Evolutionary conservation across 2,113 vertebrate species (phyloP).

Genomic region (Crotalus viridis): DNA sequence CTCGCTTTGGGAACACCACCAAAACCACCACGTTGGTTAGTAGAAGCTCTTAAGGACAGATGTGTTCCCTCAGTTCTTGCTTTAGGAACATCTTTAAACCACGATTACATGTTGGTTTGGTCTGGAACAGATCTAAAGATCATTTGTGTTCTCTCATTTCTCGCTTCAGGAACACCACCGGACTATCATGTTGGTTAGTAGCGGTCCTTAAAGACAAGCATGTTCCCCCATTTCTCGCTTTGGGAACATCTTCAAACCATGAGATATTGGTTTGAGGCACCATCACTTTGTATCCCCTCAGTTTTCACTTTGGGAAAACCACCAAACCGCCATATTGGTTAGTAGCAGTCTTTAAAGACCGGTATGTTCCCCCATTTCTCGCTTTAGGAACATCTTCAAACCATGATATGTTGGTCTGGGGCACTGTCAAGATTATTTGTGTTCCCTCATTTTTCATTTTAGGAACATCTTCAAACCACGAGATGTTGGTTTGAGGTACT

Average conservation of each 20-base stretch:
- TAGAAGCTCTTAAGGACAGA: too few relatives aligned
- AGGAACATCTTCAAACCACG: neutral
- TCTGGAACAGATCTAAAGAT: too few relatives aligned
- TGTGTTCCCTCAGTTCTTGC: too few relatives aligned
- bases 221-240: neutral
- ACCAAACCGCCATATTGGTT: neutral
- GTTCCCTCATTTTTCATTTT: neutral
- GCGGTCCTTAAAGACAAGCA: rapidly evolving
- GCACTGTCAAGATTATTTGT: neutral
- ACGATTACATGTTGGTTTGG: too few relatives aligned
- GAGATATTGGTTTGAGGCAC: neutral
- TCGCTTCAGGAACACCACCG: neutral
- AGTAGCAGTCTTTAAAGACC: neutral
- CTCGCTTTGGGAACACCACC: too few relatives aligned
- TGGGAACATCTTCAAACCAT: neutral
- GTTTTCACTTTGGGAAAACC: slow-evolving; percentile 1
- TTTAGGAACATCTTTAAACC: too few relatives aligned
- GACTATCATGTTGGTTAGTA: neutral
- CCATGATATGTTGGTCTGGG: neutral
- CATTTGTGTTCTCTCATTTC: neutral
- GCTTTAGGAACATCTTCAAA: neutral
- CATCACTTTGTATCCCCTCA: neutral
- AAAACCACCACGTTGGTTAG: too few relatives aligned
- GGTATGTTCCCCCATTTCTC: neutral
- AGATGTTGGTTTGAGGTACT: neutral